Evolutionary conservation across 2,797 vertebrate genomes (phyloP).

Genomic region (Naso thynnoides): DNA sequence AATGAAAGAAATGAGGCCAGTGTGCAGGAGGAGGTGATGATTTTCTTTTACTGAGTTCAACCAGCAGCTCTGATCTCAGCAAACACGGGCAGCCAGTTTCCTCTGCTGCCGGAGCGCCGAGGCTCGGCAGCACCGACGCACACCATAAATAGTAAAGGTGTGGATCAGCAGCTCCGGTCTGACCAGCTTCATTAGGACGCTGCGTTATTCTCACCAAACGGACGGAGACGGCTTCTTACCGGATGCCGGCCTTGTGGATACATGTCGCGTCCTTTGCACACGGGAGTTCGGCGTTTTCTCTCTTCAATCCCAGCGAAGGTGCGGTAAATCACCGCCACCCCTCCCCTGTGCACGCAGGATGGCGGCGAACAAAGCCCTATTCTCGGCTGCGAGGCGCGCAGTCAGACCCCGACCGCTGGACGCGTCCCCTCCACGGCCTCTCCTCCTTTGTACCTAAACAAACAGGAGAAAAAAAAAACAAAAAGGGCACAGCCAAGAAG

Average conservation of each 20-base stretch:
- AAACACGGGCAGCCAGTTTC: slow-evolving; percentile 41
- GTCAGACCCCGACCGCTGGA: slow-evolving; percentile 66
- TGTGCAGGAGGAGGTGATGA: slow-evolving; percentile 20
- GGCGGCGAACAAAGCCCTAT: slow-evolving; percentile 83
- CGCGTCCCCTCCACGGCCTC: slow-evolving; percentile 50
- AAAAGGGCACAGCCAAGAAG: slow-evolving; percentile 44
- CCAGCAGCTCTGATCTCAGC: slow-evolving; percentile 42
- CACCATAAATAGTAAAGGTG: slow-evolving; percentile 76
- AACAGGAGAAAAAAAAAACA: no score
- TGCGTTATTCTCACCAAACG: slow-evolving; percentile 68
- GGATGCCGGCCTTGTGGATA: slow-evolving; percentile 97
- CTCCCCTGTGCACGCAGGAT: slow-evolving; percentile 74
- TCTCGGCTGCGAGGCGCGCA: slow-evolving; percentile 64
- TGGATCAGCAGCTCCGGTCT: slow-evolving; percentile 65
- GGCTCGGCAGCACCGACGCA: slow-evolving; percentile 32
- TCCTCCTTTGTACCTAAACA: slow-evolving; percentile 68
- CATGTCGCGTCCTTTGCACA: slow-evolving; percentile 85
- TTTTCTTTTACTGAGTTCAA: slow-evolving; percentile 29
- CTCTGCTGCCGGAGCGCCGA: slow-evolving; percentile 32
- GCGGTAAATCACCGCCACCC: slow-evolving; percentile 82
- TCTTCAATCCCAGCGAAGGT: slow-evolving; percentile 77
- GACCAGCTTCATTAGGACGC: slow-evolving; percentile 65
- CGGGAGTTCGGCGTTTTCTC: slow-evolving; percentile 65
- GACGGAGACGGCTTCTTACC: slow-evolving; percentile 85
- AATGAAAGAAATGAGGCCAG: slow-evolving; percentile 13